These are phyloP conservation scores for Karalla daura DNA, from an alignment of 2,797 vertebrate genomes.

Conservation along the genomic window DNA sequence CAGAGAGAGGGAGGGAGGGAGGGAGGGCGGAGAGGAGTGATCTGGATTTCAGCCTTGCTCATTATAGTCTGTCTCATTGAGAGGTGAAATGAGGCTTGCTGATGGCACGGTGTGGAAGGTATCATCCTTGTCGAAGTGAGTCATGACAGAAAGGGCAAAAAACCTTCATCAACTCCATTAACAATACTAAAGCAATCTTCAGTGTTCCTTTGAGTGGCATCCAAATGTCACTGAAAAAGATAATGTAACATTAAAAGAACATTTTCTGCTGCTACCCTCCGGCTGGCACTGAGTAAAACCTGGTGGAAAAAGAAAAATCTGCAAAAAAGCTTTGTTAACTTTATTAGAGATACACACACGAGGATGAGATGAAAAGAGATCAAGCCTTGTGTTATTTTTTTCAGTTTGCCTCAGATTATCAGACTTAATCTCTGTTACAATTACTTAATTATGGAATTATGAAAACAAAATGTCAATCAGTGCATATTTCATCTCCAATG, in stretches of 20 bases:
- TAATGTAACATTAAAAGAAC: slow-evolving; percentile 54
- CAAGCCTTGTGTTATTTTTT: not conserved
- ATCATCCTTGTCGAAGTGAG: slow-evolving; percentile 65
- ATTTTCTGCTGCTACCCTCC: slow-evolving; percentile 42
- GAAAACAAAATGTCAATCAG: not conserved
- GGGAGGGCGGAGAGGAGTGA: slow-evolving; percentile 29
- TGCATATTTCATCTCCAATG: not conserved
- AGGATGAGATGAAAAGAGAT: not conserved
- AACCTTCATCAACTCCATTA: slow-evolving; percentile 65
- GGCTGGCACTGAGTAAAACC: slow-evolving; percentile 6
- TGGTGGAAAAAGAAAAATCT: not conserved
- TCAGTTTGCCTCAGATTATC: too few relatives aligned
- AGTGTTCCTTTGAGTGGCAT: slow-evolving; percentile 50
- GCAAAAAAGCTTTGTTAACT: slow-evolving; percentile 2
- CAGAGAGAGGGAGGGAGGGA: slow-evolving; percentile 14
- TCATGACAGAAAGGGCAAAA: slow-evolving; percentile 57
- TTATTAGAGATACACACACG: not conserved
- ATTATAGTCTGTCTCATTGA: slow-evolving; percentile 76
- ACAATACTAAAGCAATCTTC: slow-evolving; percentile 38
- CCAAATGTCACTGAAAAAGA: slow-evolving; percentile 60
- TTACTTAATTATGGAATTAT: not conserved
- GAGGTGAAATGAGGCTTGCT: slow-evolving; percentile 82
- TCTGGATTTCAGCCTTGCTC: slow-evolving; percentile 70
- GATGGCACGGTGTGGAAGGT: slow-evolving; percentile 63
- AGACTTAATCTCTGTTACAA: too few relatives aligned